Evolutionary conservation across 2,113 vertebrate species (phyloP).

Genomic region (Lepisosteus oculatus): DNA sequence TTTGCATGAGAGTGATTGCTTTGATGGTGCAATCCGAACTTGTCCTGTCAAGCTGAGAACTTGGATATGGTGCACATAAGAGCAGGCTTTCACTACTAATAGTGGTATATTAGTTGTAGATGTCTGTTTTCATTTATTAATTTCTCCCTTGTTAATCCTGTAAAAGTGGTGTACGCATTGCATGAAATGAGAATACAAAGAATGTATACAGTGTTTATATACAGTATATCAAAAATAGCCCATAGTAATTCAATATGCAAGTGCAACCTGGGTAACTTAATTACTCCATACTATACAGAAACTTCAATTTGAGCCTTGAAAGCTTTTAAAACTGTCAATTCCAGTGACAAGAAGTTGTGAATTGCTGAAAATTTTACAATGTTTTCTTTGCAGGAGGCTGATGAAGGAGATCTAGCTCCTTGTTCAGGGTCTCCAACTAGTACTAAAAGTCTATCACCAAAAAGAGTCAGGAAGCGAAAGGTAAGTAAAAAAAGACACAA

Average conservation of each 20-base stretch:
- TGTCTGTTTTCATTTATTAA: conserved; percentile 35
- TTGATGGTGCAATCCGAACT: conserved; percentile 75
- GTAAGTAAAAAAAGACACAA: conserved; percentile 36
- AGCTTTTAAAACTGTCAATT: too few relatives aligned
- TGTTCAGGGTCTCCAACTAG: conserved; percentile 69
- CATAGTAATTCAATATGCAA: too few relatives aligned
- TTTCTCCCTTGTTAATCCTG: neutral
- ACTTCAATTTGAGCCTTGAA: neutral
- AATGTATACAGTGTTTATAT: too few relatives aligned
- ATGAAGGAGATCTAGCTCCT: conserved; percentile 59
- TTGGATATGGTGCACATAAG: conserved; percentile 30
- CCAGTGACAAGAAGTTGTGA: too few relatives aligned
- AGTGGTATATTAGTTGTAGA: conserved; percentile 33
- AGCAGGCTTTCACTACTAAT: conserved; percentile 28
- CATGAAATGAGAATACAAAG: neutral
- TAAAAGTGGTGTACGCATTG: neutral
- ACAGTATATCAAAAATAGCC: too few relatives aligned
- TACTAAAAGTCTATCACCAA: conserved; percentile 74
- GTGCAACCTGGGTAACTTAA: too few relatives aligned
- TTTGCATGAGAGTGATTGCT: conserved; percentile 84
- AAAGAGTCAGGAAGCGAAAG: conserved; percentile 68
- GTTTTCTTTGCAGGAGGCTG: conserved; percentile 33
- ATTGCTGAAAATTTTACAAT: too few relatives aligned
- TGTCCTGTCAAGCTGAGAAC: conserved; percentile 66
- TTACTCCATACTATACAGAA: too few relatives aligned